phyloP scores from a whole-genome alignment of 2,888 invertebrate species.

The Caenorhabditis wallacei region DNA sequence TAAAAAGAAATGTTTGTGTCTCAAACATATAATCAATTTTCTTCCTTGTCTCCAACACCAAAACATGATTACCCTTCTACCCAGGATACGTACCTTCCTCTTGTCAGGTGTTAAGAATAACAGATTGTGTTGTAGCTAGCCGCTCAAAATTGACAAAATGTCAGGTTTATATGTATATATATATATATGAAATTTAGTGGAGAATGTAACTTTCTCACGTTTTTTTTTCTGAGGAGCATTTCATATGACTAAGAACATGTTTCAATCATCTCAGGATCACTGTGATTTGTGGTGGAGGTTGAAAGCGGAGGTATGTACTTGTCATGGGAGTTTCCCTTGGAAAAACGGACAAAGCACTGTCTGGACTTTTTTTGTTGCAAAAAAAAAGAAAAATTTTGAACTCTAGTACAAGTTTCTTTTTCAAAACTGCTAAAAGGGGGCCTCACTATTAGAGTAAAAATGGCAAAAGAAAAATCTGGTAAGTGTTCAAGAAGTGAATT shows the following conservation, averaged over 20 bases:
- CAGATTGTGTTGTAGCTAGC: neutral
- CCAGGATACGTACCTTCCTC: neutral
- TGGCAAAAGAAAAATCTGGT: neutral
- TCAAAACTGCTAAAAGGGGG: no score
- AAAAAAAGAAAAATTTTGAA: neutral
- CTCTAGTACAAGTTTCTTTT: no score
- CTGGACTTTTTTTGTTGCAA: neutral
- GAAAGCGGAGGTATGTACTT: conserved; percentile 3
- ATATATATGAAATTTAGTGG: no score
- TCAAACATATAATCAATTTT: conserved; percentile 1
- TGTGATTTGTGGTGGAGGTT: neutral
- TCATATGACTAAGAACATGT: conserved; percentile 17
- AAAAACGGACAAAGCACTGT: neutral
- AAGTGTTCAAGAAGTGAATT: neutral
- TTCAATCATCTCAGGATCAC: conserved; percentile 9
- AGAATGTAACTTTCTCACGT: neutral
- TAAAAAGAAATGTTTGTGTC: neutral
- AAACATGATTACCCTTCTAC: conserved; percentile 14
- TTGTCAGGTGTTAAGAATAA: neutral
- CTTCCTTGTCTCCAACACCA: conserved; percentile 8
- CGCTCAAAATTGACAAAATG: no score
- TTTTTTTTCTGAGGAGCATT: conserved; percentile 10
- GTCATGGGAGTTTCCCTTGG: neutral
- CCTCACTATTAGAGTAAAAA: no score
- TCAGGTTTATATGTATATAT: no score